Evolutionary conservation across 1,140 invertebrate species (phyloP).

Genomic region (Drosophila pruinosa): DNA sequence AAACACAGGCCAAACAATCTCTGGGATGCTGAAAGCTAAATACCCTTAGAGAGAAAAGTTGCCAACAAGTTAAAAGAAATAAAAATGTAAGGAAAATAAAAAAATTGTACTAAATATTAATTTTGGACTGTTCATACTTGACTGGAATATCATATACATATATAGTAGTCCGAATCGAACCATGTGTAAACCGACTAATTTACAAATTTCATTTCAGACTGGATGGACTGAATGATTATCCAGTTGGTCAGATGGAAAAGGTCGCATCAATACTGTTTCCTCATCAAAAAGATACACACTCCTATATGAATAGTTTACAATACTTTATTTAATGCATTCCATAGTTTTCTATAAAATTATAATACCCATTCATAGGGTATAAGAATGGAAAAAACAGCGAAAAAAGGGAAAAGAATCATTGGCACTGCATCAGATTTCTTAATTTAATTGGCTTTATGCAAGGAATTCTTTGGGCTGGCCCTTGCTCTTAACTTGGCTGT

Average conservation of each 20-base stretch:
- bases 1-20: background rate
- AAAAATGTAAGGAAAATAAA: background rate
- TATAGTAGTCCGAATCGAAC: too few relatives aligned
- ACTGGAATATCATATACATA: too few relatives aligned
- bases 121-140: too few relatives aligned
- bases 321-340: background rate
- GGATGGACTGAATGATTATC: too few relatives aligned
- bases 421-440: constrained; percentile 76
- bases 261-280: too few relatives aligned
- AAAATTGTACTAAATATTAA: too few relatives aligned
- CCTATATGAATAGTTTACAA: too few relatives aligned
- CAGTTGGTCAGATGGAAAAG: too few relatives aligned
- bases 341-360: background rate
- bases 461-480: constrained; percentile 53
- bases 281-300: too few relatives aligned
- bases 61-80: too few relatives aligned
- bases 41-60: background rate
- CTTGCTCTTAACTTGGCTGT: constrained; percentile 29
- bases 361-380: background rate
- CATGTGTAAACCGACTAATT: too few relatives aligned
- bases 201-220: too few relatives aligned
- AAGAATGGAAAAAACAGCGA: background rate
- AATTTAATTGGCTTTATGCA: constrained; percentile 81
- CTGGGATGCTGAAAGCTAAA: background rate
- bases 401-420: constrained; percentile 30